Conservation (phyloP, 1,140 invertebrate genomes). For the Cyrtorhinus lividipennis region DNA sequence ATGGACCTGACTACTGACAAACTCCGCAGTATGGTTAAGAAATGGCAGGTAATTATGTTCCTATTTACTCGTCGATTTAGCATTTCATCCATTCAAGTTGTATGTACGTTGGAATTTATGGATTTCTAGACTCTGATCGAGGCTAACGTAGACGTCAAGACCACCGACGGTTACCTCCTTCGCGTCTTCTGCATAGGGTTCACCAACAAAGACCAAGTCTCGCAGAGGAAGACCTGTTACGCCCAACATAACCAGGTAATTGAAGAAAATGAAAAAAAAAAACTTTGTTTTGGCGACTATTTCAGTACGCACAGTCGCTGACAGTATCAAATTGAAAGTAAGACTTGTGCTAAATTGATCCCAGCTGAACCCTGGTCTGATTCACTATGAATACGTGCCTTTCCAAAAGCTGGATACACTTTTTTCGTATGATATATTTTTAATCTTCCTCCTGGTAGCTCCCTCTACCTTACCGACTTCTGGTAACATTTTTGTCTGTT, state of each 20-base stretch:
- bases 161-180: conserved; percentile 92
- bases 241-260: conserved; percentile 88
- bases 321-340: background rate
- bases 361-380: background rate
- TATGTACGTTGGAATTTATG: background rate
- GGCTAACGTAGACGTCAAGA: conserved; percentile 93
- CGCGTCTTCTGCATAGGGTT: conserved; percentile 98
- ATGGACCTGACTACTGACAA: conserved; percentile 99
- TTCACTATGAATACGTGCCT: background rate
- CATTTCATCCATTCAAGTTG: background rate
- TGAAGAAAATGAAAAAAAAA: background rate
- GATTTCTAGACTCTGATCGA: conserved; percentile 73
- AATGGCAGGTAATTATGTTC: conserved; percentile 55
- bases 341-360: background rate
- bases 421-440: no score
- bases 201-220: conserved; percentile 86
- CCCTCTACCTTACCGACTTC: no score
- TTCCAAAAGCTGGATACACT: background rate
- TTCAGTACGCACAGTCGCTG: background rate
- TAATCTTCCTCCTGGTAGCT: no score
- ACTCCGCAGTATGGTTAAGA: conserved; percentile 96
- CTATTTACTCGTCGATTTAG: background rate
- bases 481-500: no score
- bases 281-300: background rate
- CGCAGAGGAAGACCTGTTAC: conserved; percentile 94